Conservation (phyloP, 2,797 vertebrate genomes). For the Buceros bicornis region DNA sequence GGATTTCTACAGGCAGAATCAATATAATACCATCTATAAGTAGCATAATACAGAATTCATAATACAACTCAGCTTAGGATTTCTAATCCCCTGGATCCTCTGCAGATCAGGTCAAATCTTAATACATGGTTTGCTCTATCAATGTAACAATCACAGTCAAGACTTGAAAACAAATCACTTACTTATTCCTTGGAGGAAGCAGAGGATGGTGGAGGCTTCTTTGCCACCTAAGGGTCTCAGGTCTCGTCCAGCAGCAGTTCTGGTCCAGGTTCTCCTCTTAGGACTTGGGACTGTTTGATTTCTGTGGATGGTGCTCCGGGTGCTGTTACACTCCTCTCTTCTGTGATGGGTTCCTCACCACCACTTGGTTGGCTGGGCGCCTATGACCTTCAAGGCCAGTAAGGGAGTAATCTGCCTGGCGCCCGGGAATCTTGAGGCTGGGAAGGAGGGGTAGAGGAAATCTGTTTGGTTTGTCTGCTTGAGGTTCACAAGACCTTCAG, state of each 20-base stretch:
- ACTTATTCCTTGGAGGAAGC: neutral
- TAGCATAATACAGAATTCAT: neutral
- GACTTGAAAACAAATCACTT: neutral
- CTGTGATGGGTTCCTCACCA: neutral
- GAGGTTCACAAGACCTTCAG: neutral
- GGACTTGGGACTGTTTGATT: neutral
- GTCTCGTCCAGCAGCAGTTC: neutral
- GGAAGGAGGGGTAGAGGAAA: neutral
- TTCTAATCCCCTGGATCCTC: neutral
- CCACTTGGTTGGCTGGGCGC: neutral
- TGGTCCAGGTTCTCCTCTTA: neutral
- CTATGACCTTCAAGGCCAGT: neutral
- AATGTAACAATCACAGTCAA: neutral
- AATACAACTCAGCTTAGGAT: neutral
- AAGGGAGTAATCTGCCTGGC: neutral
- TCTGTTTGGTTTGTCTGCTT: neutral
- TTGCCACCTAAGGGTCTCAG: accelerated
- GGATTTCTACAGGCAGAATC: neutral
- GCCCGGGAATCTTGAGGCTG: neutral
- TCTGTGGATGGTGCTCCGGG: neutral
- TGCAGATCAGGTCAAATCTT: neutral
- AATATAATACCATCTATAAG: neutral
- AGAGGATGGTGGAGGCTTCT: accelerated
- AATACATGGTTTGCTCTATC: neutral
- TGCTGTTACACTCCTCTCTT: neutral